A percentile compares a stretch with the other conserved stretches of the same genome.
Evolutionary conservation across 2,888 invertebrate species (phyloP).

Genomic region (Charanyca ferruginea): DNA sequence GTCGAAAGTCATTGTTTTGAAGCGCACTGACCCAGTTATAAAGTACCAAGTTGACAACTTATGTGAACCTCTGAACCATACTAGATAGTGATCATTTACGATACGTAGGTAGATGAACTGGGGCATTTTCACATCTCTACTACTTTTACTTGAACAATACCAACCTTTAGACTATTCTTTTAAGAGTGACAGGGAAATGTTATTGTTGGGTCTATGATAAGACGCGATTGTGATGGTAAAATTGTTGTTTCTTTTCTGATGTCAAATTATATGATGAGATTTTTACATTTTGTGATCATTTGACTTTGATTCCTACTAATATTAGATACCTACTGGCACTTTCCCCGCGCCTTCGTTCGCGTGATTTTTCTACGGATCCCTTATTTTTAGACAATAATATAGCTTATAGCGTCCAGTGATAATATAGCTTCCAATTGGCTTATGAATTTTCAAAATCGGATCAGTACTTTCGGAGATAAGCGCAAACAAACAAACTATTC

Average conservation of each 20-base stretch:
- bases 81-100: constrained; percentile 48
- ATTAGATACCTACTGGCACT: no score
- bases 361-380: no score
- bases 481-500: no score
- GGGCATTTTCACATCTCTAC: constrained; percentile 72
- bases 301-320: not conserved
- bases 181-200: constrained; percentile 44
- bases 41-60: constrained; percentile 65
- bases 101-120: constrained; percentile 46
- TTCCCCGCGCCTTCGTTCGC: no score
- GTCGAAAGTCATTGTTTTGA: constrained; percentile 74
- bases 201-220: constrained; percentile 34
- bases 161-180: constrained; percentile 37
- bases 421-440: no score
- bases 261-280: not conserved
- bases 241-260: constrained; percentile 13
- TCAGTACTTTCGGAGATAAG: no score
- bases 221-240: constrained; percentile 26
- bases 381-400: no score
- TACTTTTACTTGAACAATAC: constrained; percentile 67
- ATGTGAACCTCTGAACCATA: constrained; percentile 80
- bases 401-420: no score
- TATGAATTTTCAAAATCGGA: no score
- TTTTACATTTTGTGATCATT: not conserved
- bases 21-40: constrained; percentile 63